Base-by-base conservation (phyloP, 2,113 vertebrate species). In the Tragelaphus scriptus region DNA sequence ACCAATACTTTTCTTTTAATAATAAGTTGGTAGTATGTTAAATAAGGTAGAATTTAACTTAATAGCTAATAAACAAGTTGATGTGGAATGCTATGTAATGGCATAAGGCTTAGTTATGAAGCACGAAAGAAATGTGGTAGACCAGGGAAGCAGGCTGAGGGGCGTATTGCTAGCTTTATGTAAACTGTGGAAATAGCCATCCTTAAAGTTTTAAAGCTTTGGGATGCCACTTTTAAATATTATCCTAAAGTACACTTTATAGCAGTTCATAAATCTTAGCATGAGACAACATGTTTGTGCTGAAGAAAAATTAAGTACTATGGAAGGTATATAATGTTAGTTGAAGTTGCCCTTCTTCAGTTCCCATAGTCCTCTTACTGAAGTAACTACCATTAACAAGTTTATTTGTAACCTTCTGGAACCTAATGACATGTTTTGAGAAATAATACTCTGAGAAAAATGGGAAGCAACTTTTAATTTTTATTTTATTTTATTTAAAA, bases 401-500 rank as follows among this genome's bases (percentile, higher is more conserved):
- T 86, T 88, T 36, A 63, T 97, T 92, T 88, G 26, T 79, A 88
- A 91, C 36, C 5, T 94, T 88, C 40, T 90, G 40, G n/a, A 89
- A 89, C 2, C 3, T 82, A 47, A 25, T 82, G 53, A 75, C 36
- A 85, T 15, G 59, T 87, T 97, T 87, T 90, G 61, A 84, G 77
- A 95, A 90, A 53, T 51, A 80, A 40, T 88, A 75, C 12, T 88
- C 10, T 40, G 56, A 94, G 47, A 63, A 85, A 93, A 90, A 55
- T 56, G 85, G 28, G 21, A 91, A 94, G 16, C 8, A 65, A 23
- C 36, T 68, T 91, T 86, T 88, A 63, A 36, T 79, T 55, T 97
- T 95, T 89, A 30, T 89, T 95, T 91, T 56, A 61, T 92, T 97
- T 96, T 93, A 14, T 93, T 90, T 56, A 59, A 81, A 71, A 94